Percentiles rank a stretch among this genome's conserved stretches.
Evolutionary conservation across 1,140 invertebrate species (phyloP).

Genomic region (Temnothorax nylanderi): DNA sequence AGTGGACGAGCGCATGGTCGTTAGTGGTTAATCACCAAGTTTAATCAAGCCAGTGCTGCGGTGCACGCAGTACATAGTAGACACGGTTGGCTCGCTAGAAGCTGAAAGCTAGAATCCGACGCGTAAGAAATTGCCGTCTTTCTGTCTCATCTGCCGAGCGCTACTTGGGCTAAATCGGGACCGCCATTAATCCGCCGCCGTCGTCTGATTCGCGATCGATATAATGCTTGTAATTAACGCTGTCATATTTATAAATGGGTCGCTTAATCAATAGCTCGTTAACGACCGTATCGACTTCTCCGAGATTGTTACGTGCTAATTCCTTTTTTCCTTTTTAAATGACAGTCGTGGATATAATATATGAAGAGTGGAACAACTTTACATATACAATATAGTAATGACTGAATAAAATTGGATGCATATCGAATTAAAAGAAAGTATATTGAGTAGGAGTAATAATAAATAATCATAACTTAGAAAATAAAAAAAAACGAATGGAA

Average conservation of each 20-base stretch:
- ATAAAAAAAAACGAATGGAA: background rate
- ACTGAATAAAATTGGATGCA: background rate
- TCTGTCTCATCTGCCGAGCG: background rate
- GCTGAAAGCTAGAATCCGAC: slow-evolving; percentile 14
- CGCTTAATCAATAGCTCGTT: slow-evolving; percentile 52
- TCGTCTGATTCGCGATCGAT: slow-evolving; percentile 43
- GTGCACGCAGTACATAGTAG: background rate
- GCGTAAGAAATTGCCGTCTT: slow-evolving; percentile 40
- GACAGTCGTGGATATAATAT: background rate
- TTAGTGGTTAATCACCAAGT: slow-evolving; percentile 67
- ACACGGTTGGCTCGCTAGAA: background rate
- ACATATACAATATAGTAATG: background rate
- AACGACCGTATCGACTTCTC: slow-evolving; percentile 24
- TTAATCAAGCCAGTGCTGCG: slow-evolving; percentile 52
- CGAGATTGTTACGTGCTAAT: slow-evolving; percentile 34
- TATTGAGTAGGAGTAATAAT: background rate
- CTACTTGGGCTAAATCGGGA: slow-evolving; percentile 47
- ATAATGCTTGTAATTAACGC: slow-evolving; percentile 55
- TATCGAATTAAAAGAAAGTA: slow-evolving; percentile 3
- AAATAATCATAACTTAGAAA: background rate
- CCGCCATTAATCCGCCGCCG: slow-evolving; percentile 5
- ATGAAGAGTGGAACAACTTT: background rate
- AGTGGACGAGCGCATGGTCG: slow-evolving; percentile 33
- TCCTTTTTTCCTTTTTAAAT: background rate
- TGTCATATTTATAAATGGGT: slow-evolving; percentile 56